Conservation (phyloP, 2,797 vertebrate species). For the Helicolenus hilgendorfi region DNA sequence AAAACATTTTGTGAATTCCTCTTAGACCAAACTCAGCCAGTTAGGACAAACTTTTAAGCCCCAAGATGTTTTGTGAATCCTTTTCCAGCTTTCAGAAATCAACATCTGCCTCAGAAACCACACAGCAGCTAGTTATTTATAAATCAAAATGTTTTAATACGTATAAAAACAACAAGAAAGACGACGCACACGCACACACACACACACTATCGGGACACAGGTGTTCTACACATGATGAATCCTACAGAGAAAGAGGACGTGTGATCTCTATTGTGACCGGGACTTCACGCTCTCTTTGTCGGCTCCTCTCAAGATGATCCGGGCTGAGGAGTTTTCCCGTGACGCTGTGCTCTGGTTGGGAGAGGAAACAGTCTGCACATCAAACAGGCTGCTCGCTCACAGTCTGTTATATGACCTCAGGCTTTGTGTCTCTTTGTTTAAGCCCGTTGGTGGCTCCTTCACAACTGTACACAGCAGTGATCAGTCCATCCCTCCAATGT, state of each 20-base stretch:
- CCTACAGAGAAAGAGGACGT: slow-evolving; percentile 48
- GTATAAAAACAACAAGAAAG: slow-evolving; percentile 72
- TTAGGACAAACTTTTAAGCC: neutral
- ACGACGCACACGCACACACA: slow-evolving; percentile 12
- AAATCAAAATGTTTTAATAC: slow-evolving; percentile 80
- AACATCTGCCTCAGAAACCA: neutral
- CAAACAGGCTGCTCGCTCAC: slow-evolving; percentile 29
- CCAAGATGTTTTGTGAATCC: neutral
- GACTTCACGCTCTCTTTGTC: neutral
- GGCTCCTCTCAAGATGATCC: neutral
- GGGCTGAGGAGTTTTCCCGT: neutral
- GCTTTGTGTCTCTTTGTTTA: slow-evolving; percentile 38
- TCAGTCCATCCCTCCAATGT: slow-evolving; percentile 90
- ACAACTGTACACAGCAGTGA: neutral
- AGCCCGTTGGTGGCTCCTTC: slow-evolving; percentile 26
- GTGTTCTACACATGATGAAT: slow-evolving; percentile 43
- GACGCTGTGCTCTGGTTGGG: slow-evolving; percentile 18
- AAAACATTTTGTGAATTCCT: neutral
- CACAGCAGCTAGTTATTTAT: slow-evolving; percentile 15
- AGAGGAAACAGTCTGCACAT: slow-evolving; percentile 28
- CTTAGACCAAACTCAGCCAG: neutral
- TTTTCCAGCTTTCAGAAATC: neutral
- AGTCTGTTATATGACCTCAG: slow-evolving; percentile 55
- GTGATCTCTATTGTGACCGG: slow-evolving; percentile 30
- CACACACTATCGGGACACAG: slow-evolving; percentile 28